Evolutionary conservation across 2,797 vertebrate species (phyloP).

Genomic region (Paratrypauchen microcephalus): DNA sequence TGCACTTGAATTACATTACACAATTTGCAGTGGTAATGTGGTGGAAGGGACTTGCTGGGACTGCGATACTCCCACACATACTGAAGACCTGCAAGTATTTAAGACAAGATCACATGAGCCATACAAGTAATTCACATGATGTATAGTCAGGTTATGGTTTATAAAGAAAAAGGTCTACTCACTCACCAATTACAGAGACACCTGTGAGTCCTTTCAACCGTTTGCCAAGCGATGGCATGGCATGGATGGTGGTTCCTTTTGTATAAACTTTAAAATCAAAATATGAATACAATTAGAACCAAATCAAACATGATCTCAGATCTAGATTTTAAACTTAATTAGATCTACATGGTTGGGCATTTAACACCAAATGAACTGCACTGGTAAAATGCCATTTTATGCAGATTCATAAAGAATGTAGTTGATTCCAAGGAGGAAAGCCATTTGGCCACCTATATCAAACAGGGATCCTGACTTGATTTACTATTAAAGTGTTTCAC

Average conservation of each 20-base stretch:
- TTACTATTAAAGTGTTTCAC: background rate
- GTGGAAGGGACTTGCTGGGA: slow-evolving; percentile 77
- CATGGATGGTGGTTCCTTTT: slow-evolving; percentile 68
- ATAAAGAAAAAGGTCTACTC: background rate
- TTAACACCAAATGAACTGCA: background rate
- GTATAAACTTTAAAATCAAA: slow-evolving; percentile 65
- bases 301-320: slow-evolving; percentile 13
- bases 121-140: background rate
- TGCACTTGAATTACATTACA: slow-evolving; percentile 74
- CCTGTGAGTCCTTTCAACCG: slow-evolving; percentile 57
- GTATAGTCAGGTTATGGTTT: background rate
- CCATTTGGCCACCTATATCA: background rate
- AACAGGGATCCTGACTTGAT: background rate
- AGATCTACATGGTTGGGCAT: background rate
- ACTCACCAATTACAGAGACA: slow-evolving; percentile 75
- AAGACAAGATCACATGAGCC: background rate
- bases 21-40: slow-evolving; percentile 82
- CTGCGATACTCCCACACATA: slow-evolving; percentile 84
- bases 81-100: slow-evolving; percentile 73
- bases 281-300: slow-evolving; percentile 33
- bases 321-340: background rate
- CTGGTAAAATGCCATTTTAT: background rate
- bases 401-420: background rate
- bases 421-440: background rate
- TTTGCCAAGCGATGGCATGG: slow-evolving; percentile 72